phyloP scores from a whole-genome alignment of 2,113 vertebrate genomes.

The Cinclus cinclus region DNA sequence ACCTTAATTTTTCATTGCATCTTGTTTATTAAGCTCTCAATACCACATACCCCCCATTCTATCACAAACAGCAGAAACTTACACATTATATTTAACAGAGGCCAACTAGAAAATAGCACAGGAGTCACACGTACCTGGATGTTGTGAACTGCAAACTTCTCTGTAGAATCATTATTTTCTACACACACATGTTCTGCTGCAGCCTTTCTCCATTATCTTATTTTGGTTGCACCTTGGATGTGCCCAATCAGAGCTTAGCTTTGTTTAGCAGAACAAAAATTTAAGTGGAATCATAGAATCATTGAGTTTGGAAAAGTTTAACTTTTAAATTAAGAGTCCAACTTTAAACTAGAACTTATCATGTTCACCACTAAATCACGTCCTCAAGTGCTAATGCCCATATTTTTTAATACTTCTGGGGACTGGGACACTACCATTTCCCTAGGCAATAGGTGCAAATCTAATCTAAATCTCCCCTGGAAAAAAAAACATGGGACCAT shows the following conservation, averaged over 20 bases:
- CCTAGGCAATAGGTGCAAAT: not conserved
- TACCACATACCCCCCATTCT: not conserved
- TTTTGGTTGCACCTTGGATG: not conserved
- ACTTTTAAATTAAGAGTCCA: not conserved
- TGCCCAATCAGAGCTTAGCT: not conserved
- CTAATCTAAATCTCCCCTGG: not conserved
- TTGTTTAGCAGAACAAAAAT: not conserved
- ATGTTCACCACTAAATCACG: not conserved
- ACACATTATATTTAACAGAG: not conserved
- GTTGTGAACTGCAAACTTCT: not conserved
- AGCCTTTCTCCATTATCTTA: not conserved
- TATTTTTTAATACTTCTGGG: not conserved
- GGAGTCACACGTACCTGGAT: not conserved
- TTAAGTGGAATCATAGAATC: not conserved
- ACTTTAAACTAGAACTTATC: not conserved
- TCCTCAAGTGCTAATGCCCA: not conserved
- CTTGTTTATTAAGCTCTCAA: constrained; percentile 32
- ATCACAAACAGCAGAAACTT: not conserved
- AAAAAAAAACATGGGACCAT: not conserved
- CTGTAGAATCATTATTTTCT: not conserved
- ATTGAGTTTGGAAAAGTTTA: not conserved
- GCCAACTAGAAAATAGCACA: not conserved
- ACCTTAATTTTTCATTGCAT: constrained; percentile 28
- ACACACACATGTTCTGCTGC: accelerated
- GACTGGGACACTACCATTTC: not conserved